phyloP scores from a whole-genome alignment of 2,888 invertebrate genomes.

The Penaeus monodon region DNA sequence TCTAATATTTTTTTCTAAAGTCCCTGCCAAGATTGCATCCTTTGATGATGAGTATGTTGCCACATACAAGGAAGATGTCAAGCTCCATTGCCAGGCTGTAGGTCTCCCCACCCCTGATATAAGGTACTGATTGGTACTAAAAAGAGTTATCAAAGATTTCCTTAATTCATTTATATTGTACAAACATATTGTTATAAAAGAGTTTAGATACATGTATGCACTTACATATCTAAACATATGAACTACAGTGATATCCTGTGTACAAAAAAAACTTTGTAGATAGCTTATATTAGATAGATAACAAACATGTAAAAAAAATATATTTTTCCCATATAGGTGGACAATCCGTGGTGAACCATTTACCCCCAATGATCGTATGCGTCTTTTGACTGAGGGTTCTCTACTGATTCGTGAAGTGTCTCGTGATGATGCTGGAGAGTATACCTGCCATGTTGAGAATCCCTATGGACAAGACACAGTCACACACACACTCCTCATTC shows the following conservation, averaged over 20 bases:
- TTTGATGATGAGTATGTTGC: slow-evolving; percentile 94
- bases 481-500: slow-evolving; percentile 88
- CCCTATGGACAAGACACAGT: slow-evolving; percentile 92
- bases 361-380: slow-evolving; percentile 84
- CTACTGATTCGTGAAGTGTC: slow-evolving; percentile 63
- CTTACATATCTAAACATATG: too few relatives aligned
- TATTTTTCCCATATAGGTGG: slow-evolving; percentile 72
- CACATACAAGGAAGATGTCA: slow-evolving; percentile 91
- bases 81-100: slow-evolving; percentile 90
- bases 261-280: neutral
- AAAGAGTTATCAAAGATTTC: slow-evolving; percentile 67
- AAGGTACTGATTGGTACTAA: slow-evolving; percentile 78
- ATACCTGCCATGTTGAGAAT: slow-evolving; percentile 93
- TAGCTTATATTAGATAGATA: neutral
- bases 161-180: neutral
- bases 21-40: slow-evolving; percentile 93
- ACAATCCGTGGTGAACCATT: slow-evolving; percentile 77
- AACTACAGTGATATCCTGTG: too few relatives aligned
- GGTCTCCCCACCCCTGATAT: slow-evolving; percentile 92
- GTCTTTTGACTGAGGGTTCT: slow-evolving; percentile 74
- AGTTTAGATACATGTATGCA: too few relatives aligned
- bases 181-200: too few relatives aligned
- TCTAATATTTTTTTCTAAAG: slow-evolving; percentile 72
- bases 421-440: slow-evolving; percentile 76
- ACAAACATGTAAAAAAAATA: neutral